Percentiles rank a stretch among this genome's conserved stretches.
Evolutionary conservation across 2,888 invertebrate genomes (phyloP).

Genomic region (Agrilus biguttatus): DNA sequence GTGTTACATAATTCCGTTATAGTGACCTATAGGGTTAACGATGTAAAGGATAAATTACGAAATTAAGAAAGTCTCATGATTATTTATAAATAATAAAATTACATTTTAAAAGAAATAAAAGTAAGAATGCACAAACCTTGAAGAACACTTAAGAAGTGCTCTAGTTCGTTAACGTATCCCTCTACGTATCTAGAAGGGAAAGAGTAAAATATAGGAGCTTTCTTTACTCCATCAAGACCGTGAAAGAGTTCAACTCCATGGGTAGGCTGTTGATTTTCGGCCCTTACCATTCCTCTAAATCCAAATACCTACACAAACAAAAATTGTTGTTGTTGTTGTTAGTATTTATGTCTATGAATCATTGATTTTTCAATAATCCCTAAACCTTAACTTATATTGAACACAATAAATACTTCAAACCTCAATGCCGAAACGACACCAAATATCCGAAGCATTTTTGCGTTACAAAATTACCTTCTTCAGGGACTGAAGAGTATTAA

Average conservation of each 20-base stretch:
- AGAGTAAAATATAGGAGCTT: conserved; percentile 43
- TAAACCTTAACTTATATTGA: no score
- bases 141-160: conserved; percentile 45
- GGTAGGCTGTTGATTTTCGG: conserved; percentile 39
- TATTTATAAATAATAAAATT: no score
- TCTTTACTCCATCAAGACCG: conserved; percentile 27
- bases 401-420: no score
- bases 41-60: neutral
- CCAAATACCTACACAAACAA: conserved; percentile 34
- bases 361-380: no score
- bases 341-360: neutral
- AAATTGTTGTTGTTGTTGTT: neutral
- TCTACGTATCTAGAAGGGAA: conserved; percentile 43
- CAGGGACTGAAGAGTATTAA: no score
- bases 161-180: conserved; percentile 39
- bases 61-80: no score
- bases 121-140: conserved; percentile 27
- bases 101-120: neutral
- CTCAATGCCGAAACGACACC: no score
- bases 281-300: conserved; percentile 40
- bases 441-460: no score
- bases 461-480: no score
- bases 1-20: no score
- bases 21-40: no score
- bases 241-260: conserved; percentile 31